phyloP scores from a whole-genome alignment of 2,113 vertebrate species.

The Lanius collurio region DNA sequence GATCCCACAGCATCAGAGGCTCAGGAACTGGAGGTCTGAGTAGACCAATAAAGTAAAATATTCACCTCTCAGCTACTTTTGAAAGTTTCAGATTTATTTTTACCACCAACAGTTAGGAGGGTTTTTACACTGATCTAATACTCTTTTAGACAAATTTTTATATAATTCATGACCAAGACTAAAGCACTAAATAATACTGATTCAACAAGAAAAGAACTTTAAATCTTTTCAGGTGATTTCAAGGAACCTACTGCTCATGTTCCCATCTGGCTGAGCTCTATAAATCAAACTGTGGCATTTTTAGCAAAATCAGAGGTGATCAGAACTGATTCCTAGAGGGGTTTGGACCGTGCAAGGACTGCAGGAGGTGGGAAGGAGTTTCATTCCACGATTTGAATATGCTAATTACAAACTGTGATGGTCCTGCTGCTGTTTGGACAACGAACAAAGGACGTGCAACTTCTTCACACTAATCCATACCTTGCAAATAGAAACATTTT shows the following conservation, averaged over 20 bases:
- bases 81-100: conserved; percentile 12
- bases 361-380: neutral
- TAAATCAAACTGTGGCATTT: neutral
- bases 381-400: neutral
- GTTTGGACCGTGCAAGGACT: neutral
- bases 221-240: neutral
- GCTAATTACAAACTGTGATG: neutral
- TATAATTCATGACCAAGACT: neutral
- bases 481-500: neutral
- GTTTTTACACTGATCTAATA: neutral
- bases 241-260: neutral
- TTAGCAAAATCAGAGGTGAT: neutral
- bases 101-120: neutral
- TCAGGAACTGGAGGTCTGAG: neutral
- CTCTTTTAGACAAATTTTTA: neutral
- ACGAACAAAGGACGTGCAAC: fast-evolving
- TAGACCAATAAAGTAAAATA: neutral
- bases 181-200: neutral
- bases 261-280: neutral
- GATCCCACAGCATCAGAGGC: neutral
- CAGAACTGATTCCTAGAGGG: neutral
- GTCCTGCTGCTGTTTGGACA: neutral
- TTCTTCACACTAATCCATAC: neutral
- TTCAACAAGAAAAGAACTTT: neutral
- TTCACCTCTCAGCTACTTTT: neutral